Conservation (phyloP, 2,113 vertebrate species). For the Dasyornis broadbenti region DNA sequence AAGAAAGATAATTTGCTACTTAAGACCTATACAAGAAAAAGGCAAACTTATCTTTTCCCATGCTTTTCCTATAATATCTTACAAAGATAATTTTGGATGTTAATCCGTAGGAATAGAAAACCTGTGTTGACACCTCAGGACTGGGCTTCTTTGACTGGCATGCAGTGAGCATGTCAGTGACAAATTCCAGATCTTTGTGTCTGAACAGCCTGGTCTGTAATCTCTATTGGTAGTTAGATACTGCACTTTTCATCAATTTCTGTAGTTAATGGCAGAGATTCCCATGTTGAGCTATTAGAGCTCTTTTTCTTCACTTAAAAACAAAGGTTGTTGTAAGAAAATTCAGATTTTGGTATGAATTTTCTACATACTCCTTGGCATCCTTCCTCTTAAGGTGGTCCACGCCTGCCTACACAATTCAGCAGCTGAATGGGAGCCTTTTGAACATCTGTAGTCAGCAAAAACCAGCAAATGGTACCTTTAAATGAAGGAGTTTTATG, state of each 20-base stretch:
- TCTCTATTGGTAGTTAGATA: background rate
- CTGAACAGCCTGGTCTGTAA: background rate
- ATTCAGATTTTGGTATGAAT: background rate
- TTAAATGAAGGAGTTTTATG: background rate
- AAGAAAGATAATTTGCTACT: background rate
- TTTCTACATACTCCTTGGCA: background rate
- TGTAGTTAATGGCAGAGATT: background rate
- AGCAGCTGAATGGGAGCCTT: background rate
- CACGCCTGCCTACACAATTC: background rate
- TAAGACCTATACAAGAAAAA: background rate
- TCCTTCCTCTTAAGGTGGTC: background rate
- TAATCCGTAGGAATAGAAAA: background rate
- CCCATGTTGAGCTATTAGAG: background rate
- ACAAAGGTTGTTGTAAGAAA: background rate
- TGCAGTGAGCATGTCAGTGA: background rate
- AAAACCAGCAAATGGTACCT: fast-evolving
- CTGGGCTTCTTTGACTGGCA: background rate
- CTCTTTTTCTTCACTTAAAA: background rate
- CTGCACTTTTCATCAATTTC: background rate
- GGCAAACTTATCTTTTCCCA: background rate
- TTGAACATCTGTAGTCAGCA: background rate
- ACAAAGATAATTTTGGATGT: background rate
- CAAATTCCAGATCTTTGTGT: background rate
- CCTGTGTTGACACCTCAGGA: background rate
- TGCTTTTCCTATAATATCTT: fast-evolving